These are phyloP conservation scores for Emydocephalus ijimae DNA, from an alignment of 2,113 vertebrate species.

Conservation along the genomic window DNA sequence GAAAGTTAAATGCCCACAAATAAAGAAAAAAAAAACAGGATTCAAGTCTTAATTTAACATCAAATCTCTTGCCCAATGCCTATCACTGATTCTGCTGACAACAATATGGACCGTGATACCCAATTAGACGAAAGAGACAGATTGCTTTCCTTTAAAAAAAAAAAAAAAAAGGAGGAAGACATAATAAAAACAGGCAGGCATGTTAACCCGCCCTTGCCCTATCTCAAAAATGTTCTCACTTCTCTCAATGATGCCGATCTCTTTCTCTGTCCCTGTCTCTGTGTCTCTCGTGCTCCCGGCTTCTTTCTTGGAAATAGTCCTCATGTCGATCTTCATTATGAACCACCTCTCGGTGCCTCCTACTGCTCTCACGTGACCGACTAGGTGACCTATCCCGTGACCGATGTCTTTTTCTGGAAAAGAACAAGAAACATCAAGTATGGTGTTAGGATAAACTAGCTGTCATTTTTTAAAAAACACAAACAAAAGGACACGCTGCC, in stretches of 20 bases:
- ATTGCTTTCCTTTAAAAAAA: background rate
- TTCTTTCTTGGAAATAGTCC: conserved; percentile 78
- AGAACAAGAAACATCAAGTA: background rate
- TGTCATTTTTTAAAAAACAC: background rate
- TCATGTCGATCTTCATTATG: conserved; percentile 78
- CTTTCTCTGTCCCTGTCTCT: conserved; percentile 76
- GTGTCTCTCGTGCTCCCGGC: conserved; percentile 75
- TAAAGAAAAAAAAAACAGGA: background rate
- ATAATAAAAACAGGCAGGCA: too few relatives aligned
- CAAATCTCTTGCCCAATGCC: background rate
- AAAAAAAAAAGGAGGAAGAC: fast-evolving
- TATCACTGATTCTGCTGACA: background rate
- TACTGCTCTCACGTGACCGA: conserved; percentile 77
- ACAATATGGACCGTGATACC: background rate
- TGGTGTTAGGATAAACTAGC: background rate
- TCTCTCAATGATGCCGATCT: conserved; percentile 79
- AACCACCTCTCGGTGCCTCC: conserved; percentile 75
- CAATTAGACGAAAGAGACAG: background rate
- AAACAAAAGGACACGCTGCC: background rate
- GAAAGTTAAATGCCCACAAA: background rate
- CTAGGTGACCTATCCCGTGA: conserved; percentile 79
- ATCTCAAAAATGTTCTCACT: conserved; percentile 49
- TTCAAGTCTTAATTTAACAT: background rate
- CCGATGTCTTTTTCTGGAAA: conserved; percentile 74
- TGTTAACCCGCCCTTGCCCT: background rate